These are phyloP conservation scores for Palaemon carinicauda DNA, from an alignment of 1,140 invertebrate species.

Conservation along the genomic window DNA sequence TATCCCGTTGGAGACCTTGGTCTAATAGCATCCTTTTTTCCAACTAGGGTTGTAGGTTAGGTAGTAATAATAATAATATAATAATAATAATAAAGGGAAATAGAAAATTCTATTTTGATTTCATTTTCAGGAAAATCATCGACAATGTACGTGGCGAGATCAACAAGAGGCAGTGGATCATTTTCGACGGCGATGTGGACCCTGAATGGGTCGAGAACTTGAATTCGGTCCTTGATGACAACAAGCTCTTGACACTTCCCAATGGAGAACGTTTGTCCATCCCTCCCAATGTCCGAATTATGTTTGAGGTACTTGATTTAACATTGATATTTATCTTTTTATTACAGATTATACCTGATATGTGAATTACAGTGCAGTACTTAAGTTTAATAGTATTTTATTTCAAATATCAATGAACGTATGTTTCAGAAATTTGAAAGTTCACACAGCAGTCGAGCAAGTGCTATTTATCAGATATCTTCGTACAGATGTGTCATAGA, in stretches of 20 bases:
- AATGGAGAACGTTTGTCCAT: conserved; percentile 98
- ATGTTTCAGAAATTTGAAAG: too few species aligned
- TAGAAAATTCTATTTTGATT: neutral
- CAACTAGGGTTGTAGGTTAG: too few species aligned
- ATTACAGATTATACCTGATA: neutral
- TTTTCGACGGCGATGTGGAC: conserved; percentile 99
- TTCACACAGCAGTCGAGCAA: too few species aligned
- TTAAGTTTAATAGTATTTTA: too few species aligned
- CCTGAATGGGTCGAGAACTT: conserved; percentile 97
- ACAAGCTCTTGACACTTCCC: conserved; percentile 96
- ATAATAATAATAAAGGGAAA: too few species aligned
- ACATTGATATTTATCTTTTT: too few species aligned
- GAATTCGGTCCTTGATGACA: conserved; percentile 98
- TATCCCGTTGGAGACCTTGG: too few species aligned
- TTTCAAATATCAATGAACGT: too few species aligned
- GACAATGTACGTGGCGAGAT: conserved; percentile 99
- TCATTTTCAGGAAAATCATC: conserved; percentile 85
- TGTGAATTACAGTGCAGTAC: too few species aligned
- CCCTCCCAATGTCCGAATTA: conserved; percentile 98
- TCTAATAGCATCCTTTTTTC: too few species aligned
- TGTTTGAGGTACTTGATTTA: conserved; percentile 87
- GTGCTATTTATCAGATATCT: too few species aligned
- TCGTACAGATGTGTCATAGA: neutral
- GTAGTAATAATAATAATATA: too few species aligned
- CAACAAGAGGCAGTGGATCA: conserved; percentile 99